Conservation (phyloP, 2,888 invertebrate genomes). For the Synanthedon vespiformis region DNA sequence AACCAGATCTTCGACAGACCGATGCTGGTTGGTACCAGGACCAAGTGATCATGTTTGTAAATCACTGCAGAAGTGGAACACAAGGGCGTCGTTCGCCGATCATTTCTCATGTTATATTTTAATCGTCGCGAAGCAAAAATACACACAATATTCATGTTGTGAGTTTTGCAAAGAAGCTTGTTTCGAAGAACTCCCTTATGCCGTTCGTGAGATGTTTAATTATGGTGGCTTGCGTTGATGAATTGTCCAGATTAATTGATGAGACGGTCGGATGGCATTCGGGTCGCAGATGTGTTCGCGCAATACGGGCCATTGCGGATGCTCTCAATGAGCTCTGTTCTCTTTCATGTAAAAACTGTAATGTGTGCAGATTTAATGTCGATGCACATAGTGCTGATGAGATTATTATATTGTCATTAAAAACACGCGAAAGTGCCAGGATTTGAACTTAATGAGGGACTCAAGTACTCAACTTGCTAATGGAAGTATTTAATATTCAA, state of each 20-base stretch:
- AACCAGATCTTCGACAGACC: no score
- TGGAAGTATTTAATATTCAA: no score
- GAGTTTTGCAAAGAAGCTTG: no score
- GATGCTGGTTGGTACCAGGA: no score
- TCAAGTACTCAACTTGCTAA: neutral
- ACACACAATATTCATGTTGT: no score
- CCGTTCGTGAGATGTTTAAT: constrained; percentile 23
- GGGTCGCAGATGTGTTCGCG: constrained; percentile 51
- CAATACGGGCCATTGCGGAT: constrained; percentile 31
- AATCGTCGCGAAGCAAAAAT: no score
- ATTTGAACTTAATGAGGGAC: neutral
- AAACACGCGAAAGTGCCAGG: neutral
- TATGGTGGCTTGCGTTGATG: constrained; percentile 41
- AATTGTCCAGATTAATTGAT: constrained; percentile 50
- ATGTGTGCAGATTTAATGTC: constrained; percentile 27
- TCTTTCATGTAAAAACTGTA: constrained; percentile 31
- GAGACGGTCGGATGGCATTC: constrained; percentile 54
- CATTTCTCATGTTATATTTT: no score
- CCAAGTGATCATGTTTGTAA: no score
- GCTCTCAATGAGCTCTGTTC: constrained; percentile 44
- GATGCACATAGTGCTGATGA: constrained; percentile 5
- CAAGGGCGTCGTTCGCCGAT: no score
- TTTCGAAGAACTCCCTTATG: constrained; percentile 13
- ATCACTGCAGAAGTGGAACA: no score
- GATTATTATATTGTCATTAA: neutral